A percentile compares a stretch with the other conserved stretches of the same genome.
Evolutionary conservation across 2,888 invertebrate species (phyloP).

Genomic region (Andrena chrysosceles): DNA sequence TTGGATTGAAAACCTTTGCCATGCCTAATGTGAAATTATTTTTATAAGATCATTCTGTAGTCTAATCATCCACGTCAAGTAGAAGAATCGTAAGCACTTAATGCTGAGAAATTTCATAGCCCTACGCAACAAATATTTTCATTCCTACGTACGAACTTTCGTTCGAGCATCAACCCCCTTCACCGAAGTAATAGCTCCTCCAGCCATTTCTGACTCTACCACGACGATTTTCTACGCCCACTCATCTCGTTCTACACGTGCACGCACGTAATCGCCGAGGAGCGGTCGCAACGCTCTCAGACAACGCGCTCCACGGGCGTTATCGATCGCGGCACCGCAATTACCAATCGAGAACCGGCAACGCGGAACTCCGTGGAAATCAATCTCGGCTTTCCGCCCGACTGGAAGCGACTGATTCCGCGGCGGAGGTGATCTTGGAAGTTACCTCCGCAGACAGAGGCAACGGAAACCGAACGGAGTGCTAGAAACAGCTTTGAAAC

Average conservation of each 20-base stretch:
- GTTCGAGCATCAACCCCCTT: too few species aligned
- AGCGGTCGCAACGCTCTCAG: conserved; percentile 25
- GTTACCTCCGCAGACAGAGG: conserved; percentile 26
- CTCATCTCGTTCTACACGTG: background rate
- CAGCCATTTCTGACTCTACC: background rate
- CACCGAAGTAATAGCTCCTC: too few species aligned
- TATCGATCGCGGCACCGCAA: conserved; percentile 47
- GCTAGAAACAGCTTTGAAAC: conserved; percentile 72
- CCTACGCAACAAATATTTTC: too few species aligned
- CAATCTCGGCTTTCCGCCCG: conserved; percentile 62
- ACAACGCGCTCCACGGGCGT: background rate
- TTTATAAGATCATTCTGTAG: too few species aligned
- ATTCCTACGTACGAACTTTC: too few species aligned
- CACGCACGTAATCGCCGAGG: background rate
- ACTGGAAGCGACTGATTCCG: conserved; percentile 35
- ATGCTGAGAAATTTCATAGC: too few species aligned
- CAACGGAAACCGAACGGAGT: conserved; percentile 52
- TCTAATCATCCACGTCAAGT: too few species aligned
- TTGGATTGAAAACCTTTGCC: background rate
- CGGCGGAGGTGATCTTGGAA: conserved; percentile 58
- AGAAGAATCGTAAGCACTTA: too few species aligned
- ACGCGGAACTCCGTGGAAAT: conserved; percentile 54
- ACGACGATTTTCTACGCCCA: background rate
- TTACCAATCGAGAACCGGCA: conserved; percentile 62
- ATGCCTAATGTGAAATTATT: background rate